Percentiles rank a stretch among this genome's conserved stretches.
These are phyloP conservation scores for Morbakka virulenta DNA, from an alignment of 30 jellyfish, hydroid and myxozoan species.

Conservation along the genomic window DNA sequence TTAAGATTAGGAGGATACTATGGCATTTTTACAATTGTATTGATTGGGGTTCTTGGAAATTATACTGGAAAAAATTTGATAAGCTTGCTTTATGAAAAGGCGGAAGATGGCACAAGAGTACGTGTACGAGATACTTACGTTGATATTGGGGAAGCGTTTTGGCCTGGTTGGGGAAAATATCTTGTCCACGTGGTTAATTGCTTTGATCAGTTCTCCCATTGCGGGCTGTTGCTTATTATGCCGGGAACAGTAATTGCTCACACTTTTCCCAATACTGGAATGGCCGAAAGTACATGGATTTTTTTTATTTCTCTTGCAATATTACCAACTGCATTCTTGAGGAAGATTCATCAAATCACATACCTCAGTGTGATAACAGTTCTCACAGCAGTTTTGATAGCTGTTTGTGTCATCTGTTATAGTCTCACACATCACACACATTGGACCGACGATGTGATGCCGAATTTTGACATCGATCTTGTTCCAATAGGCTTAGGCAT, in stretches of 20 bases:
- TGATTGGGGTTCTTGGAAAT: slow-evolving; percentile 81
- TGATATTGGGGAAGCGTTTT: slow-evolving; percentile 90
- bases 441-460: slow-evolving; percentile 93
- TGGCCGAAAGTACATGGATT: slow-evolving; percentile 91
- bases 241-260: slow-evolving; percentile 95
- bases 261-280: slow-evolving; percentile 75
- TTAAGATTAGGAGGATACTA: slow-evolving; percentile 88
- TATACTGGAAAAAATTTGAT: slow-evolving; percentile 81
- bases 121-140: slow-evolving; percentile 94
- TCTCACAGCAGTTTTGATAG: slow-evolving; percentile 69
- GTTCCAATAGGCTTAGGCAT: slow-evolving; percentile 88
- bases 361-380: slow-evolving; percentile 89
- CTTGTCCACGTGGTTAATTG: slow-evolving; percentile 76
- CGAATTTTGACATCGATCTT: slow-evolving; percentile 76
- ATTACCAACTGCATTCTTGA: slow-evolving; percentile 78
- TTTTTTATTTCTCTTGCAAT: slow-evolving; percentile 68
- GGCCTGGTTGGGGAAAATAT: slow-evolving; percentile 74
- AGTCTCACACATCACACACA: slow-evolving; percentile 92
- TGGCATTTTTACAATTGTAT: slow-evolving; percentile 70
- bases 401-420: slow-evolving; percentile 76
- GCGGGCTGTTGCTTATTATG: slow-evolving; percentile 84
- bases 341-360: slow-evolving; percentile 91
- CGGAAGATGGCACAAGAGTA: slow-evolving; percentile 88
- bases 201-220: slow-evolving; percentile 91
- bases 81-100: slow-evolving; percentile 75